Percentiles rank a stretch among this genome's conserved stretches.
phyloP scores from a whole-genome alignment of 2,888 invertebrate genomes.

The Drosophila neutralis region DNA sequence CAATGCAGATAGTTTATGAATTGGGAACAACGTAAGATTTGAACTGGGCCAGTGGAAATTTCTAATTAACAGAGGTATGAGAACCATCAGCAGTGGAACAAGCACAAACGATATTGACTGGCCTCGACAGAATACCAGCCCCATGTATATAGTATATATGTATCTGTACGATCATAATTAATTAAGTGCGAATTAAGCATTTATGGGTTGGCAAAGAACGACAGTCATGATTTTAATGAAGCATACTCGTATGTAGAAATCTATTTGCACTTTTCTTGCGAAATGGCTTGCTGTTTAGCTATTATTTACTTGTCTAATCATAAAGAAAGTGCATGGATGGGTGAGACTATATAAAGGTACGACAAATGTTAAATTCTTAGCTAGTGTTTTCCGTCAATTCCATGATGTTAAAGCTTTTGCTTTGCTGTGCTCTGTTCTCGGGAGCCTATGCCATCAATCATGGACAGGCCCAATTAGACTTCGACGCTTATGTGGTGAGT shows the following conservation, averaged over 20 bases:
- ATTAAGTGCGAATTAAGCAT: constrained; percentile 53
- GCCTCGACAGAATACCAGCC: too few relatives aligned
- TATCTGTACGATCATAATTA: constrained; percentile 29
- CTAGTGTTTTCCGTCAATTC: constrained; percentile 33
- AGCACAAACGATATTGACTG: constrained; percentile 21
- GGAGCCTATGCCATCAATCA: constrained; percentile 50
- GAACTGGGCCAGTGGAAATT: constrained; percentile 73
- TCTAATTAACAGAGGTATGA: constrained; percentile 71
- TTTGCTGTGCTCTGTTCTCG: constrained; percentile 42
- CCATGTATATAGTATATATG: background rate
- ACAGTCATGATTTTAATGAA: constrained; percentile 36
- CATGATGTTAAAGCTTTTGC: constrained; percentile 53
- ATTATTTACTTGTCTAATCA: constrained; percentile 63
- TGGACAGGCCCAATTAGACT: constrained; percentile 47
- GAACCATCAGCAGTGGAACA: constrained; percentile 42
- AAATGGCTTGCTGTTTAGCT: constrained; percentile 52
- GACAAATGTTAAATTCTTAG: constrained; percentile 21
- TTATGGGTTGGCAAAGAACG: constrained; percentile 30
- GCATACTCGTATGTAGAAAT: constrained; percentile 55
- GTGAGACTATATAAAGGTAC: constrained; percentile 41
- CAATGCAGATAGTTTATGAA: constrained; percentile 10
- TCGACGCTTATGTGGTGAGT: constrained; percentile 45
- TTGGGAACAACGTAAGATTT: constrained; percentile 24
- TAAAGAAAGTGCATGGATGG: constrained; percentile 52
- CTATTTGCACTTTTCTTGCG: constrained; percentile 76